phyloP scores from a whole-genome alignment of 2,888 invertebrate genomes.

The Mycalesis mineus region DNA sequence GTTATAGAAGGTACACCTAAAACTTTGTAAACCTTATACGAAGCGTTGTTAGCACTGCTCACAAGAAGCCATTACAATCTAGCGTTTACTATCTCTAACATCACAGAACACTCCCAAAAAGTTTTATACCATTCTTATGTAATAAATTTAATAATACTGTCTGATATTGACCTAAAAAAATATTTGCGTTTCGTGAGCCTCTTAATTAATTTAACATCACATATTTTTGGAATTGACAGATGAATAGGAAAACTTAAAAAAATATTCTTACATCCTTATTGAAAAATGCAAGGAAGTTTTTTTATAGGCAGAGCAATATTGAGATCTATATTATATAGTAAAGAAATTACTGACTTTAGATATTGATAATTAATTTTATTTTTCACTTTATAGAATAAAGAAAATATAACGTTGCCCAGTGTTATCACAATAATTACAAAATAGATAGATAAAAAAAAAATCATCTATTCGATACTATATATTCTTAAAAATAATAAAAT shows the following conservation, averaged over 20 bases:
- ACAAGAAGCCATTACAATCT: conserved; percentile 12
- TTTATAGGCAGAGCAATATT: neutral
- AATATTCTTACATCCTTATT: neutral
- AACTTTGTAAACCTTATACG: neutral
- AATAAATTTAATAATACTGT: conserved; percentile 23
- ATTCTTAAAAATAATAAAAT: neutral
- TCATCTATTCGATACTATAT: neutral
- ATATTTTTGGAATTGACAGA: conserved; percentile 17
- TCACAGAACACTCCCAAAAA: conserved; percentile 26
- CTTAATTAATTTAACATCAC: conserved; percentile 12
- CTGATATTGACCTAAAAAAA: conserved; percentile 14
- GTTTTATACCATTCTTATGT: conserved; percentile 12
- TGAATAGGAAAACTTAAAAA: conserved; percentile 1
- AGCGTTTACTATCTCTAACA: conserved; percentile 24
- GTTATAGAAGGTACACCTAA: neutral
- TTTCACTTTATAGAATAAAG: too few relatives aligned
- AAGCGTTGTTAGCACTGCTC: conserved; percentile 4
- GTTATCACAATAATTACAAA: neutral
- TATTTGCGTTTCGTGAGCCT: conserved; percentile 15
- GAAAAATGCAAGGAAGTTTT: neutral
- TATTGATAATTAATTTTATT: too few relatives aligned
- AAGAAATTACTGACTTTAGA: neutral
- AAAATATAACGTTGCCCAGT: too few relatives aligned
- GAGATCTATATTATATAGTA: neutral
- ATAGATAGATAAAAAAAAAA: neutral